Percentiles rank a stretch among this genome's conserved stretches.
Evolutionary conservation across 2,797 vertebrate species (phyloP).

Genomic region (Tinamus major): DNA sequence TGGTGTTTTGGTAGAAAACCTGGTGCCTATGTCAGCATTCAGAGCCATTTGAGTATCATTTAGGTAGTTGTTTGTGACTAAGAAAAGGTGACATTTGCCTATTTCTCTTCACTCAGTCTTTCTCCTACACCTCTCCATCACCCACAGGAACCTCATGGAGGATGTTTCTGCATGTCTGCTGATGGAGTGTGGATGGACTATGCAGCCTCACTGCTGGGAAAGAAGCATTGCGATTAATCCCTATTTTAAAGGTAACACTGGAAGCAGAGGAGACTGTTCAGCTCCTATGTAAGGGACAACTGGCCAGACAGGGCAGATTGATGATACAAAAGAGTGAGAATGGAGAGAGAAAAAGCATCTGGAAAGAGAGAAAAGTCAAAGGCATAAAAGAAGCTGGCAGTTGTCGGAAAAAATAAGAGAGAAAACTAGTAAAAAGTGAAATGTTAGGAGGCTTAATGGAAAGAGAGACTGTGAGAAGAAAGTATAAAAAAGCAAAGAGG

Average conservation of each 20-base stretch:
- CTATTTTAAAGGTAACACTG: rapidly evolving
- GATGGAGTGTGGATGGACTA: not conserved
- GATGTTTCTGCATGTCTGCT: not conserved
- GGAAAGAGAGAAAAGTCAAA: not conserved
- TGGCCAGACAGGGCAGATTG: not conserved
- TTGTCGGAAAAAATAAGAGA: not conserved
- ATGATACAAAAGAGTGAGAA: not conserved
- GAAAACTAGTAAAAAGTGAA: not conserved
- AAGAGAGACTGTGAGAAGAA: not conserved
- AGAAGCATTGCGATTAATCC: not conserved
- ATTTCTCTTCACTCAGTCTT: not conserved
- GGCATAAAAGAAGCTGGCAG: not conserved
- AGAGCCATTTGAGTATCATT: not conserved
- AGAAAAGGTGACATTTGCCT: rapidly evolving
- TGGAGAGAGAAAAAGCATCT: not conserved
- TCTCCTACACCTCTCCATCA: not conserved
- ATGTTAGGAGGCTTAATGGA: not conserved
- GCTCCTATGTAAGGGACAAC: not conserved
- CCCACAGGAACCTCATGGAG: not conserved
- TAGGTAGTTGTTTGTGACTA: not conserved
- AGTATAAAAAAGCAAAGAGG: not conserved
- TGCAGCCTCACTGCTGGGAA: not conserved
- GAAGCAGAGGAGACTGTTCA: not conserved
- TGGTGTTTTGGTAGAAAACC: not conserved
- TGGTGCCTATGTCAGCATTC: not conserved